These are phyloP conservation scores for Pimpla rufipes DNA, from an alignment of 2,888 invertebrate genomes.

Conservation along the genomic window DNA sequence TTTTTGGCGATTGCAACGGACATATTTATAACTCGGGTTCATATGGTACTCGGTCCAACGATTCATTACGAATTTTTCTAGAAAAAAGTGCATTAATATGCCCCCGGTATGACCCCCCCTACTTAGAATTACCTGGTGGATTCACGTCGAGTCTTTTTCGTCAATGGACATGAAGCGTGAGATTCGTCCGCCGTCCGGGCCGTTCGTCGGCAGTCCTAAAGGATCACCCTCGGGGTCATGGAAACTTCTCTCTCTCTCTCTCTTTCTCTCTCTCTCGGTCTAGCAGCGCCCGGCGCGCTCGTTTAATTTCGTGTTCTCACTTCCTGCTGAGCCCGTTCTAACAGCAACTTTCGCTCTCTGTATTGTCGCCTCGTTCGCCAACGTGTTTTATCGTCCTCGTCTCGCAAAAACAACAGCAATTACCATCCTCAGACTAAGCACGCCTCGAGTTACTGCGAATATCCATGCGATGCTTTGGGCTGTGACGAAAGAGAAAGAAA, in stretches of 20 bases:
- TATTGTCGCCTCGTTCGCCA: not conserved
- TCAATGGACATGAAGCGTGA: constrained; percentile 34
- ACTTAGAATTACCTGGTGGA: constrained; percentile 66
- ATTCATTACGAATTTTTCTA: constrained; percentile 50
- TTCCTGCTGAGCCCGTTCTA: constrained; percentile 11
- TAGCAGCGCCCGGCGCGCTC: not conserved
- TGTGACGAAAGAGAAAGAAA: constrained; percentile 53
- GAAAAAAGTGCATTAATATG: constrained; percentile 67
- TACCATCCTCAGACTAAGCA: constrained; percentile 56
- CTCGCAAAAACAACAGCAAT: constrained; percentile 46
- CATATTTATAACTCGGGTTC: constrained; percentile 42
- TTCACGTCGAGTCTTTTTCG: constrained; percentile 41
- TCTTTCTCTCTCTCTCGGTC: not conserved
- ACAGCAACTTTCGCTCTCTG: not conserved
- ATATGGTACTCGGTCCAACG: constrained; percentile 24
- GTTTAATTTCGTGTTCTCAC: not conserved
- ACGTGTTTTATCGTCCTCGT: constrained; percentile 42
- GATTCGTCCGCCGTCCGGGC: constrained; percentile 34
- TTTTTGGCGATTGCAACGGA: constrained; percentile 17
- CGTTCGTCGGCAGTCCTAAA: not conserved
- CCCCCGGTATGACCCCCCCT: constrained; percentile 41
- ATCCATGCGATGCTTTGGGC: constrained; percentile 62
- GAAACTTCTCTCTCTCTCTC: not conserved
- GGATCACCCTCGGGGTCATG: no score
- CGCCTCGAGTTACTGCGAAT: constrained; percentile 57